Conservation (phyloP, 53 echinoderm and acorn worm species). For the Stichopus horrens region DNA sequence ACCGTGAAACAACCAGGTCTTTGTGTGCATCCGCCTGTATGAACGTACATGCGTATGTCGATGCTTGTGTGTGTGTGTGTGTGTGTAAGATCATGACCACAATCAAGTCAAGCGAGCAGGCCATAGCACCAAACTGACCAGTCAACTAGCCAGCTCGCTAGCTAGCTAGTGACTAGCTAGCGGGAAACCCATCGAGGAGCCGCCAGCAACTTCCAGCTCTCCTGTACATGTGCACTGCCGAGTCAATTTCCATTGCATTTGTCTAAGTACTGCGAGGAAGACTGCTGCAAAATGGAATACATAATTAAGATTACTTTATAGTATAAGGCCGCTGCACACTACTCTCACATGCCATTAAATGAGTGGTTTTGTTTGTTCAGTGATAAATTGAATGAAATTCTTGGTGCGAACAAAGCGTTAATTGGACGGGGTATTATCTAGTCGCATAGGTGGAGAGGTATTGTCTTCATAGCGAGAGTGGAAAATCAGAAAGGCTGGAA, state of each 20-base stretch:
- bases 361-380: conserved; percentile 51
- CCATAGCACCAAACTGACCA: too few relatives aligned
- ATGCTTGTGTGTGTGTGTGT: not conserved
- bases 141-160: not conserved
- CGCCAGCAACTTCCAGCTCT: not conserved
- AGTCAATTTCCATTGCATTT: conserved; percentile 15
- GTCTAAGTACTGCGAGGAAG: conserved; percentile 11
- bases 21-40: not conserved
- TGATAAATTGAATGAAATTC: conserved; percentile 49
- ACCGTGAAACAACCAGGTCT: too few relatives aligned
- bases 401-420: conserved; percentile 52
- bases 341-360: conserved; percentile 48
- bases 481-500: not conserved
- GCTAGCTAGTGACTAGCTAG: not conserved
- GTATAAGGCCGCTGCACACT: conserved; percentile 20
- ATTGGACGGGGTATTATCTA: conserved; percentile 50
- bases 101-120: not conserved
- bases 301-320: conserved; percentile 40
- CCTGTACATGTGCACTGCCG: not conserved
- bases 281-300: conserved; percentile 44
- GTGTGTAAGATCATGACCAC: not conserved
- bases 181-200: not conserved
- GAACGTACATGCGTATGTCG: not conserved
- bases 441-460: conserved; percentile 46
- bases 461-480: conserved; percentile 39